A percentile compares a stretch with the other conserved stretches of the same genome.
Evolutionary conservation across 2,888 invertebrate species (phyloP).

Genomic region (Athalia cordata): DNA sequence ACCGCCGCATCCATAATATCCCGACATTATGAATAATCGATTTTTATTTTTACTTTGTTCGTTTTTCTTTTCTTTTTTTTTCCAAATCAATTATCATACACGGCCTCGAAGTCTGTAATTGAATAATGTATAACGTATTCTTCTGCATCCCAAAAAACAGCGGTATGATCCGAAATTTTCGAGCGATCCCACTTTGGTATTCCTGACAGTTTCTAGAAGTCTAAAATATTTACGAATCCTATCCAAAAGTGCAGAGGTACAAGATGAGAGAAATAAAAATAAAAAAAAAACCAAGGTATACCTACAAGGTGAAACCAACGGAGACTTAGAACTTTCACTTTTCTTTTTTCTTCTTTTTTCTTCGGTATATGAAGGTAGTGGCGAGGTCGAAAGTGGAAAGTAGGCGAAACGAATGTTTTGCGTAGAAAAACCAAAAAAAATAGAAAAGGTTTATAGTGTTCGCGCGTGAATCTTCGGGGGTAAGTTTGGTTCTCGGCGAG

Average conservation of each 20-base stretch:
- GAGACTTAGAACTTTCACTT: too few relatives aligned
- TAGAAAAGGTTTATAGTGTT: conserved; percentile 8
- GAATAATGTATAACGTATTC: too few relatives aligned
- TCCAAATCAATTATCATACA: background rate
- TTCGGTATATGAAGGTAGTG: too few relatives aligned
- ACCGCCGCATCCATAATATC: too few relatives aligned
- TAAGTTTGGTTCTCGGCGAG: too few relatives aligned
- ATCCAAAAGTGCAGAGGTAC: background rate
- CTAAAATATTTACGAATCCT: conserved; percentile 20
- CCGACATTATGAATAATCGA: background rate
- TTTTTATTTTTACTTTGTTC: background rate
- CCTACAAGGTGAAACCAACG: too few relatives aligned
- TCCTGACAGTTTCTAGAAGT: background rate
- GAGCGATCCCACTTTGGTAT: background rate
- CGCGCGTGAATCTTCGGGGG: conserved; percentile 4
- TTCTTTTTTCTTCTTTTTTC: too few relatives aligned
- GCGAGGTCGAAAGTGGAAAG: background rate
- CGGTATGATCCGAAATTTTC: background rate
- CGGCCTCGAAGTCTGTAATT: background rate
- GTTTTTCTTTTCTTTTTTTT: background rate
- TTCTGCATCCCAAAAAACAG: too few relatives aligned
- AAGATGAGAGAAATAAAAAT: background rate
- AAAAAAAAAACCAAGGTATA: background rate
- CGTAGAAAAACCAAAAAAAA: background rate
- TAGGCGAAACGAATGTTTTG: conserved; percentile 23